Percentiles rank a stretch among this genome's conserved stretches.
Evolutionary conservation across 2,797 vertebrate species (phyloP).

Genomic region (Cirrhinus mrigala): DNA sequence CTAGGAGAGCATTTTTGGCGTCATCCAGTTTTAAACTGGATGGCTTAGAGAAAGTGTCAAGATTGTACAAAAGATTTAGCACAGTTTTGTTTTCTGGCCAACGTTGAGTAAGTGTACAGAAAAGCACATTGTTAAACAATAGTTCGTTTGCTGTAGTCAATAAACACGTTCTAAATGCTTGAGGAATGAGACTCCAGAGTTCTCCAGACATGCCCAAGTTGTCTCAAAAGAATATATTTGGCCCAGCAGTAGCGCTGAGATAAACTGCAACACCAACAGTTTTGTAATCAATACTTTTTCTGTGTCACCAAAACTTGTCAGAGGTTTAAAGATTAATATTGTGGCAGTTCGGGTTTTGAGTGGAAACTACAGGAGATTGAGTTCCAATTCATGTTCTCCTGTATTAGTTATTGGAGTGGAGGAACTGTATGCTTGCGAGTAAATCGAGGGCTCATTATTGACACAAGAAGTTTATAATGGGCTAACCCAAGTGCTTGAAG

Average conservation of each 20-base stretch:
- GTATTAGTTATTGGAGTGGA: conserved; percentile 21
- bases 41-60: background rate
- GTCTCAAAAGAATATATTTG: background rate
- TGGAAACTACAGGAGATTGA: conserved; percentile 13
- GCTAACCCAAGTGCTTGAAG: conserved; percentile 24
- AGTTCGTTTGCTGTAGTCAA: conserved; percentile 7
- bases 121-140: background rate
- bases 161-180: conserved; percentile 14
- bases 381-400: background rate
- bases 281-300: conserved; percentile 16
- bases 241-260: background rate
- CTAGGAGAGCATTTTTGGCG: background rate
- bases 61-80: background rate
- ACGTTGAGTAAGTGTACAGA: background rate
- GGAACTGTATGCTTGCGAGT: conserved; percentile 8
- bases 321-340: conserved; percentile 11
- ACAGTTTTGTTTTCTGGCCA: background rate
- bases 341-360: background rate
- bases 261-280: background rate
- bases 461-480: conserved; percentile 37
- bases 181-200: conserved; percentile 11
- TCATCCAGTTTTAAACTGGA: background rate
- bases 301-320: background rate
- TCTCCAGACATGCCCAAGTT: conserved; percentile 10
- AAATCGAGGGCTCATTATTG: conserved; percentile 27